Evolutionary conservation across 2,888 invertebrate species (phyloP), one percentile per base, ranked within the genome.

Genomic region (Salticus scenicus): DNA sequence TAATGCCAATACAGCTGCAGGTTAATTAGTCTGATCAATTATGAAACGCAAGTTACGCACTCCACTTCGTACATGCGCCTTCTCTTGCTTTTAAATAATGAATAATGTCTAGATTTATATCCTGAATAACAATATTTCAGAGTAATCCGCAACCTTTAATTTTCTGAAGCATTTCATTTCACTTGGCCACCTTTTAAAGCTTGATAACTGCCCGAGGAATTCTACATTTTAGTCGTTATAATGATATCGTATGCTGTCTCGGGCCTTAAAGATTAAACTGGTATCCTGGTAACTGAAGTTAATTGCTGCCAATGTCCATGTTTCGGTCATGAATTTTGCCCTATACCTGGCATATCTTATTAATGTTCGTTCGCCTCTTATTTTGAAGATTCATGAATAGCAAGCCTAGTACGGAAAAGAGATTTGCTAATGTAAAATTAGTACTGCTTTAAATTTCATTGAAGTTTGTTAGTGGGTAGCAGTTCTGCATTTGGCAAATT

Each of bases 191-290:
- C 57, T 57, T 57, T 37, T 57, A 57, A 57, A 57, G 57, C 24
- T 57, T 57, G 57, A 57, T 57, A 57, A 57, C 57, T 7, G 57
- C 24, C 57, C 12, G 24, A 57, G 57, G 57, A 57, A 57, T 24
- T 57, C 57, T 24, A 57, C 57, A 57, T 57, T 24, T 57, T 57
- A 57, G 24, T 57, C 57, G 24, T 57, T 24, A 57, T 57, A 57
- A 57, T 57, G 57, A 57, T 24, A 57, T 57, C 2, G 24, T 57
- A 20, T 24, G 20, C 24, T 7, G 42, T 57, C 24, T 4, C 2
- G 24, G 57, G 24, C 20, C 24, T 57, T 20, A 57, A 57, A 57
- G 57, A 57, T 57, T 57, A 57, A 57, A 57, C 1, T 24, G 24
- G 57, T 57, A 57, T 57, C 57, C 57, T 57, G 24, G 57, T 4